Percentiles rank a stretch among this genome's conserved stretches.
These are phyloP conservation scores for Tokudaia tokunoshimensis DNA, from an alignment of 2,797 vertebrate species.

Conservation along the genomic window DNA sequence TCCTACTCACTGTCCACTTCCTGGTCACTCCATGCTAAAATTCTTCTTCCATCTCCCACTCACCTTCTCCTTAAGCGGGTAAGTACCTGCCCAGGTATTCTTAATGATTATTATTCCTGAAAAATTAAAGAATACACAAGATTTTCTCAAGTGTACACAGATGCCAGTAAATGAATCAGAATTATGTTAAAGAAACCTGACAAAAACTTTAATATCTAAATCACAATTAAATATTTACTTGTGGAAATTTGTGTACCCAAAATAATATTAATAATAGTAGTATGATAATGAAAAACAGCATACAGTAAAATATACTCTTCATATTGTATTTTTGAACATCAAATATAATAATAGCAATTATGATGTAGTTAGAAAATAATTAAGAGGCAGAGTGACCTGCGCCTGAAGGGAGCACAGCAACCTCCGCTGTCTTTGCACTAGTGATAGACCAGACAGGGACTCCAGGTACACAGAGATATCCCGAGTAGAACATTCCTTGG, in stretches of 20 bases:
- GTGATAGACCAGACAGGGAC: too few relatives aligned
- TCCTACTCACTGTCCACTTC: too few relatives aligned
- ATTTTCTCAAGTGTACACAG: neutral
- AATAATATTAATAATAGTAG: neutral
- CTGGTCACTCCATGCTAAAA: too few relatives aligned
- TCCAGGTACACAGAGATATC: too few relatives aligned
- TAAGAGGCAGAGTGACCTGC: too few relatives aligned
- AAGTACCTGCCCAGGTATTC: neutral
- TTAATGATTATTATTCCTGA: neutral
- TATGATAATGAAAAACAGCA: neutral
- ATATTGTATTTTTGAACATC: neutral
- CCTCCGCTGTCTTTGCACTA: too few relatives aligned
- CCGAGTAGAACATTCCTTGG: too few relatives aligned
- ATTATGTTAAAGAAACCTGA: neutral
- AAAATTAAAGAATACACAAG: neutral
- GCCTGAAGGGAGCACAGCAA: too few relatives aligned
- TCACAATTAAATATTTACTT: neutral
- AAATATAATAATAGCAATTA: neutral
- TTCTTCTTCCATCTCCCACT: too few relatives aligned
- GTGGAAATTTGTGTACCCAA: neutral
- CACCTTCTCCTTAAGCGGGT: too few relatives aligned
- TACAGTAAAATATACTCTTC: neutral
- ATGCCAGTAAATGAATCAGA: neutral
- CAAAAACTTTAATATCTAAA: neutral
- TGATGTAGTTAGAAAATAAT: too few relatives aligned